Conservation (phyloP, 2,888 invertebrate genomes). For the Coenonympha arcania region DNA sequence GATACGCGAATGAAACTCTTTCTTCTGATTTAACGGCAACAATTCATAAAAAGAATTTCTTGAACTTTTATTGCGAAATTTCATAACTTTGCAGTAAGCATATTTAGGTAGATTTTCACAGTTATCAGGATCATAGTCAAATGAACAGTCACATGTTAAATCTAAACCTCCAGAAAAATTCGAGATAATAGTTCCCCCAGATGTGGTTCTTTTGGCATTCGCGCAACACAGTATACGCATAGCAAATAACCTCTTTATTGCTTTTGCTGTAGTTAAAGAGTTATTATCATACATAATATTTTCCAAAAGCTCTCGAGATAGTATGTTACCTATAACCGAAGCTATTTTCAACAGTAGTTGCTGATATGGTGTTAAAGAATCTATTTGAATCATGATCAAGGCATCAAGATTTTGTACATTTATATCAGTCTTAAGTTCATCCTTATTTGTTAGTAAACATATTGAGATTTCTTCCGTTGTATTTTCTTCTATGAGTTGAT, state of each 20-base stretch:
- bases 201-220: slow-evolving; percentile 37
- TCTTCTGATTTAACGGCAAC: slow-evolving; percentile 70
- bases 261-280: slow-evolving; percentile 60
- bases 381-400: slow-evolving; percentile 70
- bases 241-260: slow-evolving; percentile 71
- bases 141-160: slow-evolving; percentile 52
- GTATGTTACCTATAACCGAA: slow-evolving; percentile 71
- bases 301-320: slow-evolving; percentile 70
- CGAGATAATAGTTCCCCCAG: slow-evolving; percentile 29
- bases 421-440: slow-evolving; percentile 52
- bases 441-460: slow-evolving; percentile 52
- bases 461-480: slow-evolving; percentile 42
- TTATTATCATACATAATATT: slow-evolving; percentile 72
- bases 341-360: slow-evolving; percentile 76
- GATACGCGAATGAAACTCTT: slow-evolving; percentile 70
- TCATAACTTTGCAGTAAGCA: slow-evolving; percentile 73
- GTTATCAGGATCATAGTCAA: slow-evolving; percentile 51
- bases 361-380: slow-evolving; percentile 74
- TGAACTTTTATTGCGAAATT: slow-evolving; percentile 69
- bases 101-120: slow-evolving; percentile 62
- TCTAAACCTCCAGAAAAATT: slow-evolving; percentile 29
- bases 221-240: slow-evolving; percentile 73
- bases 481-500: slow-evolving; percentile 44
- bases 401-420: slow-evolving; percentile 63
- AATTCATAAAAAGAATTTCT: slow-evolving; percentile 71